A percentile compares a stretch with the other conserved stretches of the same genome.
These are phyloP conservation scores for Acanthisitta chloris DNA, from an alignment of 2,113 vertebrate genomes.

Conservation along the genomic window DNA sequence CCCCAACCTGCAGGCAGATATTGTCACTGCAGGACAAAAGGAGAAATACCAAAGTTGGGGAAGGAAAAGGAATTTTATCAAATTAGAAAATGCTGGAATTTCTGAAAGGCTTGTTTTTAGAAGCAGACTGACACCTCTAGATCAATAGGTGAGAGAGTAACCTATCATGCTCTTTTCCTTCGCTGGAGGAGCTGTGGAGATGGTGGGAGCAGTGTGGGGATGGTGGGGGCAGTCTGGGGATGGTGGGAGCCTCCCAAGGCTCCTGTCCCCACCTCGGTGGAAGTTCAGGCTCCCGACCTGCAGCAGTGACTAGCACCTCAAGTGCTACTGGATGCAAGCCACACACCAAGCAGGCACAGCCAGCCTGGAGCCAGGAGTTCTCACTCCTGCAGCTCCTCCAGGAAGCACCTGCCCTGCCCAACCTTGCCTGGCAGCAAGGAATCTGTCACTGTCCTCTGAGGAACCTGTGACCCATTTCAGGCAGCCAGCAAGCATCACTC, in stretches of 20 bases:
- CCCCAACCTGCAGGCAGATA: too few relatives aligned
- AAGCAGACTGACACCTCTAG: not conserved
- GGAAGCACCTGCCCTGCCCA: not conserved
- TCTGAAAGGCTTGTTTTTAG: not conserved
- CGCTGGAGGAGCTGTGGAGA: not conserved
- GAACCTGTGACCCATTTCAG: not conserved
- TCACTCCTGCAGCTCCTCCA: not conserved
- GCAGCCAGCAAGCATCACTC: not conserved
- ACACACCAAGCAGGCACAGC: too few relatives aligned
- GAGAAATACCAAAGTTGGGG: not conserved
- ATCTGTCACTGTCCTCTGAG: not conserved
- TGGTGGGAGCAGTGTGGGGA: not conserved
- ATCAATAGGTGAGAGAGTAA: not conserved
- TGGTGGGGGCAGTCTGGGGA: not conserved
- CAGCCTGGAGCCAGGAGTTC: not conserved
- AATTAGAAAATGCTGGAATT: not conserved
- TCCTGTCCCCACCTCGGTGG: not conserved
- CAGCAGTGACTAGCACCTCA: not conserved
- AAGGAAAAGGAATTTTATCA: not conserved
- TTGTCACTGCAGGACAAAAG: not conserved
- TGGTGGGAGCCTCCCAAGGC: too few relatives aligned
- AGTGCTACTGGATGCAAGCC: not conserved
- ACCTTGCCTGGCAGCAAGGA: not conserved
- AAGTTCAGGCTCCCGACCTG: rapidly evolving
- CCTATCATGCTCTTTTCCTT: not conserved